Evolutionary conservation across 2,888 invertebrate genomes (phyloP), one percentile per base, ranked within the genome.

Genomic region (Caenorhabditis becei): DNA sequence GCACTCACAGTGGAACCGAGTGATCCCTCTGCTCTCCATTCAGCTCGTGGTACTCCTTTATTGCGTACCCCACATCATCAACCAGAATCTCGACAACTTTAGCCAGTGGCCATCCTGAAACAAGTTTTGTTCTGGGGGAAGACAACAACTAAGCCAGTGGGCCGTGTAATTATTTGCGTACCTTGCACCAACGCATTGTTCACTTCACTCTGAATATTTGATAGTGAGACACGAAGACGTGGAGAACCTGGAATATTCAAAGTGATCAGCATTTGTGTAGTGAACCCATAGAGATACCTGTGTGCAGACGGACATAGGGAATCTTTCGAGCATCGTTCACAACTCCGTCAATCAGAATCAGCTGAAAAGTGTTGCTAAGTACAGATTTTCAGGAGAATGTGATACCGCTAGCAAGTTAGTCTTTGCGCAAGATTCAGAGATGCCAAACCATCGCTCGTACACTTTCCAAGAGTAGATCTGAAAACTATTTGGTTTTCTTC

Each of bases 101-200:
- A 23, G 82, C 81, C 11, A 85, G 54, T 56, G 84, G 83, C 85
- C 85, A 83, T 44, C 84, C 85, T 87, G 32, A 67, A 84, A 70
- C 37, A 77, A 14, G 8, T n/a, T 41, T 32, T 18, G 51, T 47
- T 56, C 26, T 32, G 32, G n/a, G n/a, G n/a, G 26, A 32, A 26
- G 11, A 26, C 23, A 32, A 56, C 53, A 53, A 23, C 23, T 26
- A 53, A 53, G 53, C 53, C 53, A 53, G 53, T 53, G 24, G 53
- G 41, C 41, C 18, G 58, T n/a, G 37, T 61, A 37, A 41, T 53
- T 53, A 61, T 61, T 26, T 41, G 32, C 58, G n/a, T 71, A 87
- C 88, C 87, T 85, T 89, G 89, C 47, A 89, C 83, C 11, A 89
- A 56, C 24, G 87, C 86, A 83, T 89, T 89, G 44, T 85, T 85